These are phyloP conservation scores for Mus spicilegus DNA, from an alignment of 2,113 vertebrate genomes.

Conservation along the genomic window DNA sequence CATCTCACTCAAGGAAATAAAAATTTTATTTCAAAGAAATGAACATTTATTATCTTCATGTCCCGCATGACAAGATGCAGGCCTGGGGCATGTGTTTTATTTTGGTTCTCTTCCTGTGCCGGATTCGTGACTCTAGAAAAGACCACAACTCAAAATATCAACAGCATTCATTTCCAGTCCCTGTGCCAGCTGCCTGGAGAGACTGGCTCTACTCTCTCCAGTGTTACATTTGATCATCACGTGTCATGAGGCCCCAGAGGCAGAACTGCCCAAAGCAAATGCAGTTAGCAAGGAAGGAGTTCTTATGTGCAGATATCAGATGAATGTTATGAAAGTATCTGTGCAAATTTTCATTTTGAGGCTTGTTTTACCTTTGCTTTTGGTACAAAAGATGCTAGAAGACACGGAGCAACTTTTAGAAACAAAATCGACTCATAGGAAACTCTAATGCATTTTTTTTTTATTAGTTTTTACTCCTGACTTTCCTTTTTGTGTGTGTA, in stretches of 20 bases:
- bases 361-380: constrained; percentile 47
- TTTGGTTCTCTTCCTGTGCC: constrained; percentile 21
- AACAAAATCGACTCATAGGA: not conserved
- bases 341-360: not conserved
- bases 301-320: not conserved
- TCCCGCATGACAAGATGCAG: not conserved
- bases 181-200: not conserved
- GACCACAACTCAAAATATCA: constrained; percentile 19
- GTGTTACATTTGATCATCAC: not conserved
- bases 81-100: not conserved
- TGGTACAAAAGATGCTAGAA: not conserved
- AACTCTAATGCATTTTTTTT: not conserved
- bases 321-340: not conserved
- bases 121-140: constrained; percentile 9
- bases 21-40: constrained; percentile 46
- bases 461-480: not conserved
- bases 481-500: not conserved
- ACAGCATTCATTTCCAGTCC: not conserved
- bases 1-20: constrained; percentile 54
- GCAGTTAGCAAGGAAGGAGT: not conserved
- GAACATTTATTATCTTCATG: constrained; percentile 60
- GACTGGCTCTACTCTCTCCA: not conserved
- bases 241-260: not conserved
- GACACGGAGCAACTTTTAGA: not conserved
- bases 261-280: not conserved